Conservation (phyloP, 1,140 invertebrate genomes). For the roundworm (Caenorhabditis elegans) region DNA sequence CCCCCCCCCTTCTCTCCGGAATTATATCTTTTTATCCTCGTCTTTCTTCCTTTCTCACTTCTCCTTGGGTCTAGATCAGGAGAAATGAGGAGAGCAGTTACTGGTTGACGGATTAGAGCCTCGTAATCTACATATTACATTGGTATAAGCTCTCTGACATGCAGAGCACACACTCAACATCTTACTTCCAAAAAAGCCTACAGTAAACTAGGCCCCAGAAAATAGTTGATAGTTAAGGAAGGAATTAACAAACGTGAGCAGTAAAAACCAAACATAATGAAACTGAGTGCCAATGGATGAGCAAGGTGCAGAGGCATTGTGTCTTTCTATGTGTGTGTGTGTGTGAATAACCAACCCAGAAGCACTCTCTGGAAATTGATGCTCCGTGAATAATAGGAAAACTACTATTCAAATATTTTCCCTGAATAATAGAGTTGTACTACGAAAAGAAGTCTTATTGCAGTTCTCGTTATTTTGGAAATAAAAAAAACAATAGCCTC, state of each 20-base stretch:
- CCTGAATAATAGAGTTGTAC: background rate
- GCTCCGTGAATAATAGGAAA: background rate
- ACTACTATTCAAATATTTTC: background rate
- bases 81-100: background rate
- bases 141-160: background rate
- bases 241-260: too few relatives aligned
- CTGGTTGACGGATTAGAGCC: conserved; percentile 5
- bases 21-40: conserved; percentile 32
- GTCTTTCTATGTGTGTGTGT: background rate
- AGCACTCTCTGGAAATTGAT: conserved; percentile 19
- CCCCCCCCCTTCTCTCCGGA: conserved; percentile 1
- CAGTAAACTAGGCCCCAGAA: too few relatives aligned
- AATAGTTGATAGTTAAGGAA: too few relatives aligned
- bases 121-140: conserved; percentile 25
- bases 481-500: too few relatives aligned
- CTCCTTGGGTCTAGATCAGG: background rate
- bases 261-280: too few relatives aligned
- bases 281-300: conserved; percentile 7
- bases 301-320: background rate
- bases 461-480: background rate
- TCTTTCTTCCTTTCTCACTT: background rate
- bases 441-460: background rate
- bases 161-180: background rate
- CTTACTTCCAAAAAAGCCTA: too few relatives aligned
- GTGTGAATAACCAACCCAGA: background rate